Percentiles rank a stretch among this genome's conserved stretches.
These are phyloP conservation scores for Calycopis cecrops DNA, from an alignment of 1,140 invertebrate genomes.

Conservation along the genomic window DNA sequence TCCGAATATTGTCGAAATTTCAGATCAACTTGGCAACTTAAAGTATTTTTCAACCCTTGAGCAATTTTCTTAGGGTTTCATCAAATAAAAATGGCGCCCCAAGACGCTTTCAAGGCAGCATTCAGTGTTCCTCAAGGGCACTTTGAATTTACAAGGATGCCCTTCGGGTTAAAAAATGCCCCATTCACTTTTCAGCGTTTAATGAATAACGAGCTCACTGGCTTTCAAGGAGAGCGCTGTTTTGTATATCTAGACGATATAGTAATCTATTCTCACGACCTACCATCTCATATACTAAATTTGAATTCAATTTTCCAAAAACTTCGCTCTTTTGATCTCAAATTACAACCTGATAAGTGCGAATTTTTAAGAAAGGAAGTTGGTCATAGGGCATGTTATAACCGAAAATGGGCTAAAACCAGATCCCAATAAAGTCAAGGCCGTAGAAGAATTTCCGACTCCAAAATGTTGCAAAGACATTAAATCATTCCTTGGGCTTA, in stretches of 20 bases:
- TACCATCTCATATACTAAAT: no score
- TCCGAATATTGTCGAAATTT: conserved; percentile 7
- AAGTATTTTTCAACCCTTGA: conserved; percentile 49
- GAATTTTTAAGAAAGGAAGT: no score
- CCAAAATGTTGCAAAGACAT: conserved; percentile 25
- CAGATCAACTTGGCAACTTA: conserved; percentile 20
- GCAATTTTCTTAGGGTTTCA: conserved; percentile 63
- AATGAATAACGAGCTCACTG: conserved; percentile 27
- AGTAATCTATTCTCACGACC: conserved; percentile 41
- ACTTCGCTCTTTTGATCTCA: conserved; percentile 42
- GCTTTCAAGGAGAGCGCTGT: conserved; percentile 34
- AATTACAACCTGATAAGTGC: no score
- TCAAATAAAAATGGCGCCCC: conserved; percentile 37
- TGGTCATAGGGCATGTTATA: no score
- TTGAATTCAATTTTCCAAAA: conserved; percentile 40
- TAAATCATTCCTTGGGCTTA: conserved; percentile 42
- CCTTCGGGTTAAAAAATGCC: conserved; percentile 31
- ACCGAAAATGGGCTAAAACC: no score
- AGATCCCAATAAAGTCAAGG: no score
- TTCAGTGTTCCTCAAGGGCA: conserved; percentile 39
- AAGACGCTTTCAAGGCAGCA: conserved; percentile 36
- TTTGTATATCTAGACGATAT: conserved; percentile 72
- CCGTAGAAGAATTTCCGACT: no score
- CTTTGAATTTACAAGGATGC: conserved; percentile 43
- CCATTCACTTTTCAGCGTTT: conserved; percentile 46